These are phyloP conservation scores for Brachionus angularis DNA, from an alignment of 1,140 invertebrate species.

Conservation along the genomic window DNA sequence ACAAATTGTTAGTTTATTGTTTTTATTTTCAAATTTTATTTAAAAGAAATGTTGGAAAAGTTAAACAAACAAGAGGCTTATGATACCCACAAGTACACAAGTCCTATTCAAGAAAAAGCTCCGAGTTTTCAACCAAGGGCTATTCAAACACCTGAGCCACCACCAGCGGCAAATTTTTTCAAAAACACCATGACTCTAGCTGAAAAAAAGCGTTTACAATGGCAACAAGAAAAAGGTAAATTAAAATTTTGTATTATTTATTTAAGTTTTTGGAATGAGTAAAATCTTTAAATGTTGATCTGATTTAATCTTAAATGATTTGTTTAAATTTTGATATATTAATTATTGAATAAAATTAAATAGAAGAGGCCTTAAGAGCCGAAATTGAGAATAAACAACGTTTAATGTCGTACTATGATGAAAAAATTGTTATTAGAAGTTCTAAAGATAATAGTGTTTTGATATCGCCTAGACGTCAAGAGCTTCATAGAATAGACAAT, in stretches of 20 bases:
- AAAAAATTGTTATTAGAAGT: not conserved
- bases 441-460: not conserved
- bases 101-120: too few relatives aligned
- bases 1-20: too few relatives aligned
- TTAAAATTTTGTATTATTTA: too few relatives aligned
- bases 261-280: not conserved
- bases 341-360: not conserved
- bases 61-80: conserved; percentile 7
- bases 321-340: too few relatives aligned
- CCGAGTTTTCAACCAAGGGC: not conserved
- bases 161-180: not conserved
- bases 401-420: not conserved
- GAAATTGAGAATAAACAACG: not conserved
- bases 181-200: conserved; percentile 47
- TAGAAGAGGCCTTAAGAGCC: conserved; percentile 6
- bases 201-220: conserved; percentile 54
- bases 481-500: too few relatives aligned
- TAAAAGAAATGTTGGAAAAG: conserved; percentile 3
- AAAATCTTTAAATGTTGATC: too few relatives aligned
- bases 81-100: not conserved
- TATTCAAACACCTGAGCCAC: not conserved
- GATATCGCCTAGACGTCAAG: not conserved
- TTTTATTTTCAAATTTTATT: too few relatives aligned
- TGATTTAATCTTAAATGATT: too few relatives aligned
- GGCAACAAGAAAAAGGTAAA: conserved; percentile 54